Base-by-base conservation (phyloP, 1,140 invertebrate genomes). In the Psilanteris sp. region DNA sequence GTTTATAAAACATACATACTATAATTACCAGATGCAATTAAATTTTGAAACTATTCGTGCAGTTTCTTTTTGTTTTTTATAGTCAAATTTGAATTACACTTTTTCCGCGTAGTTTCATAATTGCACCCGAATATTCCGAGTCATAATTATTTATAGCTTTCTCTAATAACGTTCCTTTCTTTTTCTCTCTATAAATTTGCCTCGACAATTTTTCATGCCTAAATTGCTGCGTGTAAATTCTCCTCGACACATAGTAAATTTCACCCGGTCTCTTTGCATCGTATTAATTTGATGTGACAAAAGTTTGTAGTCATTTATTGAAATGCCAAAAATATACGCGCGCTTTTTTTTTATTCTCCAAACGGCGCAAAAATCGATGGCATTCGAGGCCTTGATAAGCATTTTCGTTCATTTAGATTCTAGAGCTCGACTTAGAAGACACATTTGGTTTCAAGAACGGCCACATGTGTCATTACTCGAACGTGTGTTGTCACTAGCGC, bases 381-480 rank as follows among this genome's bases (percentile, higher is more conserved):
- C 32, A 32, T 32, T n/a, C 14, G 13, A 24, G 46, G 6, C 68
- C 59, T 72, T 72, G 70, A 66, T 73, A 73, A 73, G 70, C 52
- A 67, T 50, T 74, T 66, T 66, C 70, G 39, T 74, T 74, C 54
- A 74, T 66, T 74, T 66, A 54, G 71, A 74, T 73, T 73, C 61
- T 34, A 61, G 52, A 61, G 26, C 61, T 74, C 37, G 36, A 29
- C 34, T 66, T 55, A 54, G 32, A 59, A 59, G 52, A 44, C 61
- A 54, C 61, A 64, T 73, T 57, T 57, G 70, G 70, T 66, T 59
- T 64, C 70, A 64, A 73, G 70, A 73, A 64, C 50, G 32, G 43
- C 43, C 68, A 62, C 68, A 72, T 62, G 55, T 59, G 66, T 70
- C 54, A 61, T 61, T 61, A 61, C 55, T 54, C 39, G 46, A 71